Evolutionary conservation across 2,888 invertebrate species (phyloP), one percentile per base, ranked within the genome.

Genomic region (Scaeva pyrastri): DNA sequence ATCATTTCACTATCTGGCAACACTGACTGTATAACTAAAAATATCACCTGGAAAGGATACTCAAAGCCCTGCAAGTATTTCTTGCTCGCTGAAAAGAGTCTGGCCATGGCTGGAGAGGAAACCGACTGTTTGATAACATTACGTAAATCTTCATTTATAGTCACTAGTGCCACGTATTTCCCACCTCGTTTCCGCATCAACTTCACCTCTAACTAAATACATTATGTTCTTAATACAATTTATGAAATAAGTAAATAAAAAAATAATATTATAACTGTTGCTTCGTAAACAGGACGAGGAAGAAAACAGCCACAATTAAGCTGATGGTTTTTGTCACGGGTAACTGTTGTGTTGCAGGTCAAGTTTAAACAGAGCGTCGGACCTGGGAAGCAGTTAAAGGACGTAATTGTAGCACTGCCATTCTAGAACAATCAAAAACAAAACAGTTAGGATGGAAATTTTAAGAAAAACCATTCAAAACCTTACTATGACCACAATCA

Each of bases 221-320:
- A 52, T n/a, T 8, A 26, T 21, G 12, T 8, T 31, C 52, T 55
- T 26, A 75, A 50, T 10, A 50, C 23, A 39, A 26, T 12, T 19
- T 64, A 10, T 58, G 5, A 2, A 3, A 55, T 10, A 0, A 19
- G 11, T 5, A 31, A 36, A 12, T n/a, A 23, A 14, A 16, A 11
- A 11, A 26, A 1, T 11, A n/a, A n/a, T n/a, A n/a, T n/a, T n/a
- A 45, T 36, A 79, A 84, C 79, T 31, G 56, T 56, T 1, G 74
- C 8, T 41, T 79, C 48, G 50, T 64, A 70, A 3, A 79, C 1
- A 10, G 79, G 79, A 41, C 23, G 48, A 11, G 84, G 72, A 41
- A 80, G 0, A n/a, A 52, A 23, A 55, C 80, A 85, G 19, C 75
- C 79, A 14, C 71, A 72, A 60, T 85, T 80, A 14, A 85, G 41